Evolutionary conservation across 2,113 vertebrate genomes (phyloP), one percentile per base, ranked within the genome.

Genomic region (Hoplias malabaricus): DNA sequence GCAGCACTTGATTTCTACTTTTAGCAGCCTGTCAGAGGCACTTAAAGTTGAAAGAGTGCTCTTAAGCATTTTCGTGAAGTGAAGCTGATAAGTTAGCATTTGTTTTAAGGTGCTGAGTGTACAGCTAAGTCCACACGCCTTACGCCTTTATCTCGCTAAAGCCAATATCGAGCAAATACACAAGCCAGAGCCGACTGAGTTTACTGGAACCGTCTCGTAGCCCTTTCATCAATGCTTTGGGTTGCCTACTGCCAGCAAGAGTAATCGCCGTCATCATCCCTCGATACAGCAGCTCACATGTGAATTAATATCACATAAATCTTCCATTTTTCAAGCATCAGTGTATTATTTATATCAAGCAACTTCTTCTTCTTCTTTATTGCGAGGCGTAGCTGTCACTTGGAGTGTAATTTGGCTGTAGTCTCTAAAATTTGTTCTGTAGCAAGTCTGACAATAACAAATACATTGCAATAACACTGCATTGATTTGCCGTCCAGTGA

Each of bases 401-500:
- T 1, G 11, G 9, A 6, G 54, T 53, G 25, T 56, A 66, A 54
- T 72, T 68, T 61, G 33, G 72, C 43, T 14, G 48, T 40, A 63
- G 25, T 8, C 68, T 40, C 19, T 56, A 42, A 50, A 66, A 66
- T 62, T 71, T 74, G 57, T 33, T 63, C n/a, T 43, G 42, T 59
- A 71, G 80, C 61, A 78, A 69, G 6, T 29, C 12, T 62, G 68
- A 72, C 81, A 80, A 46, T 67, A 80, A 79, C 54, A 81, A 77
- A 80, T 75, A 59, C 23, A 65, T 65, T 40, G 43, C 74, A 82
- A 77, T 81, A 77, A 80, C 54, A 72, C 54, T 0, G 54, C 56
- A 88, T 86, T 69, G 83, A 87, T 87, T 87, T 82, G 69, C 73
- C 74, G 74, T 69, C 70, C 38, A 12, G 33, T 31, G 33, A 81